phyloP scores from a whole-genome alignment of 2,888 invertebrate genomes.

The Ophion obscuratus region DNA sequence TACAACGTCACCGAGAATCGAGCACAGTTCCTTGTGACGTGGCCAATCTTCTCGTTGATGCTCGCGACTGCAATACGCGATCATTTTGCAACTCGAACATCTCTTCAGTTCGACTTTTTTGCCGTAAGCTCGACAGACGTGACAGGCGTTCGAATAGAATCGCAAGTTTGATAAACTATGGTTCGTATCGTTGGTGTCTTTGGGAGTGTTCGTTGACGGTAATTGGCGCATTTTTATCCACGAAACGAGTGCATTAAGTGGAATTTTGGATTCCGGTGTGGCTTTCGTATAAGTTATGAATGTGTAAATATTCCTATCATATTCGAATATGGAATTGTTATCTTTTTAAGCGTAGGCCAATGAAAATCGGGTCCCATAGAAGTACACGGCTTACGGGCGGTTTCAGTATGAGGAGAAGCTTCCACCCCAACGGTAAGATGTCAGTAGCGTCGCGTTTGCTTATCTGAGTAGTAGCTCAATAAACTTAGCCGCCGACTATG shows the following conservation, averaged over 20 bases:
- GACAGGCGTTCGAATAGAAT: slow-evolving; percentile 81
- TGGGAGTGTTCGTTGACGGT: background rate
- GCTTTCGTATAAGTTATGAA: background rate
- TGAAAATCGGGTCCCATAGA: background rate
- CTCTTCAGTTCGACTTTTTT: slow-evolving; percentile 74
- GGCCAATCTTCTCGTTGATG: slow-evolving; percentile 81
- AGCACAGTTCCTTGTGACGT: slow-evolving; percentile 78
- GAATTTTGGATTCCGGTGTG: background rate
- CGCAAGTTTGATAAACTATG: background rate
- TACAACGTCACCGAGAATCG: slow-evolving; percentile 55
- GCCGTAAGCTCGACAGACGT: slow-evolving; percentile 79
- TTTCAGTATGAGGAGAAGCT: background rate
- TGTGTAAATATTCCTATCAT: background rate
- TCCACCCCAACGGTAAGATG: no score
- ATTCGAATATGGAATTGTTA: background rate
- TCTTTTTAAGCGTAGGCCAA: background rate
- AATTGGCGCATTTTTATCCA: background rate
- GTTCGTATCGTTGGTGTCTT: background rate
- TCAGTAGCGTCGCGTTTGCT: no score
- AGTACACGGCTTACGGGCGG: background rate
- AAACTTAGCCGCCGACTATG: no score
- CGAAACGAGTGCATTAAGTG: background rate
- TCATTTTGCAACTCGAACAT: slow-evolving; percentile 80
- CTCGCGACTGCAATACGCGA: slow-evolving; percentile 79
- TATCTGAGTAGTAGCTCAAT: no score